A percentile compares a stretch with the other conserved stretches of the same genome.
Evolutionary conservation across 2,797 vertebrate species (phyloP).

Genomic region (Rhynchonycteris naso): DNA sequence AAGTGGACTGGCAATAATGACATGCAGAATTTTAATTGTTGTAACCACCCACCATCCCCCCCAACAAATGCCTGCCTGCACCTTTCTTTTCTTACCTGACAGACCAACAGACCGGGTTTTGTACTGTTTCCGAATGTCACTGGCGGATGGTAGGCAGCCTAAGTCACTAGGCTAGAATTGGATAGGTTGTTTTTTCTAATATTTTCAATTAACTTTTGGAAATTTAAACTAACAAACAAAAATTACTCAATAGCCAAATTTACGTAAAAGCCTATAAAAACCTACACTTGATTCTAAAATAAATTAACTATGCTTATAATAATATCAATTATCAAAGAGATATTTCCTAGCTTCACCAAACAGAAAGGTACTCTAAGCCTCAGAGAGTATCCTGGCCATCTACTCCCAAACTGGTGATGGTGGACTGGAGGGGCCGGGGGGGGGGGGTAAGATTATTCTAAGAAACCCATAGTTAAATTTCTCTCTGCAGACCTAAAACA

Average conservation of each 20-base stretch:
- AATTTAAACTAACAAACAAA: conserved; percentile 45
- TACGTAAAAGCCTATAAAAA: conserved; percentile 11
- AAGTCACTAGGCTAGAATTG: not conserved
- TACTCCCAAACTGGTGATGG: not conserved
- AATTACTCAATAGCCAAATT: not conserved
- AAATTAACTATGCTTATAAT: not conserved
- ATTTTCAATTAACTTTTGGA: not conserved
- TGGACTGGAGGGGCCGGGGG: rapidly evolving
- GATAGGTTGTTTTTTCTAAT: not conserved
- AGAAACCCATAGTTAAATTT: conserved; percentile 11
- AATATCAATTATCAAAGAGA: conserved; percentile 22
- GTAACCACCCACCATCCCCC: not conserved
- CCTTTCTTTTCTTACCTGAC: not conserved
- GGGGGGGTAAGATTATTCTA: not conserved
- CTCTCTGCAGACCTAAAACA: not conserved
- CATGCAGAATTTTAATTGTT: not conserved
- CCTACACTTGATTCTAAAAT: not conserved
- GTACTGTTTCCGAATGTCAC: not conserved
- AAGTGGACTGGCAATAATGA: not conserved
- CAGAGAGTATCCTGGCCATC: not conserved
- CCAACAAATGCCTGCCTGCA: not conserved
- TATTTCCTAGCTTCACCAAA: not conserved
- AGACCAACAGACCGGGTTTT: not conserved
- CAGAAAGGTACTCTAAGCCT: not conserved
- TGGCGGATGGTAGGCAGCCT: not conserved